Evolutionary conservation across 53 echinoderm and acorn worm genomes (phyloP), one percentile per base, ranked within the genome.

Genomic region (Pentamera pediparva): DNA sequence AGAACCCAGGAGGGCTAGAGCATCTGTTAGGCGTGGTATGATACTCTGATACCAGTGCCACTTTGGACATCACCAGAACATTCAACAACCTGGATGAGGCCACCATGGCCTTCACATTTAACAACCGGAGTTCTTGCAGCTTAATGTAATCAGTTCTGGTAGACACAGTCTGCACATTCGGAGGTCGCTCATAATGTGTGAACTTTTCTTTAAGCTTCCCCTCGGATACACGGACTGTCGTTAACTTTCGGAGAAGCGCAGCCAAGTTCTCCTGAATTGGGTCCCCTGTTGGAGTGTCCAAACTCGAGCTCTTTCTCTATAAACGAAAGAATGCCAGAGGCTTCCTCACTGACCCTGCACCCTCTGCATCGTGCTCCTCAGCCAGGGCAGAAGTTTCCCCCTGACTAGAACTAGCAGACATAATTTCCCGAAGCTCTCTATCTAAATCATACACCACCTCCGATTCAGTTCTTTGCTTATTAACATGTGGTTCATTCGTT

Each of bases 1-100:
- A 32, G 56, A 37, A 20, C 56, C 58, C 29, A 75, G 10, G 35
- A 75, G 37, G 35, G 58, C 75, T 13, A 75, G 37, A 36, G 56
- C 75, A 39, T 75, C 58, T 7, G 70, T 70, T 31, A 17, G 6
- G 47, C 70, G 47, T 19, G 32, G 47, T 35, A 51, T 49, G 18
- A 48, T 48, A 29, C 31, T 70, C 31, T 43, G 47, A 49, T 6
- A 19, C 9, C 12, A 61, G 35, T 15, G 32, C 31, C 18, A 17
- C 49, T 70, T 70, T 69, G 20, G 48, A 19, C 13, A 32, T 4
- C 15, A 70, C 4, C 2, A 70, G 31, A 13, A 49, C 51, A 15
- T 70, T 49, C 11, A 70, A 19, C 70, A 70, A 49, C 32, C 47
- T 32, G 30, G 32, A 49, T 51, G 31, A 11, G 0, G 70, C 70